Percentiles rank a stretch among this genome's conserved stretches.
phyloP scores from a whole-genome alignment of 1,140 invertebrate genomes.

The Platorchestia sp. region DNA sequence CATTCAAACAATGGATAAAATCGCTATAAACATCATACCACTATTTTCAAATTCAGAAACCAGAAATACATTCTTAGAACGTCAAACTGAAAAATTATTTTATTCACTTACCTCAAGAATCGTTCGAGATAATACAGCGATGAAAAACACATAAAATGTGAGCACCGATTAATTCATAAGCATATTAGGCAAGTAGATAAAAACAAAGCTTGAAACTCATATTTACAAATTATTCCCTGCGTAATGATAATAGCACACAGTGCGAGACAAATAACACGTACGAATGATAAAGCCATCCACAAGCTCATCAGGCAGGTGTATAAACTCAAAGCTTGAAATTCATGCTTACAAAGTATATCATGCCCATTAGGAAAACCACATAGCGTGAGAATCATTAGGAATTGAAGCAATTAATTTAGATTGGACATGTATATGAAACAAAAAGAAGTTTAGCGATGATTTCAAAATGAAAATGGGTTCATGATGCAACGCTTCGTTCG shows the following conservation, averaged over 20 bases:
- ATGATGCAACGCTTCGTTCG: too few species aligned
- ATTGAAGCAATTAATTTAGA: neutral
- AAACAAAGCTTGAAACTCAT: neutral
- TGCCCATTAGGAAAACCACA: neutral
- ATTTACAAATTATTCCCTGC: neutral
- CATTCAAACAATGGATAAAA: neutral
- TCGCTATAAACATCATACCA: neutral
- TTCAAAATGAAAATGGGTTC: too few species aligned
- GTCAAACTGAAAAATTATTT: too few species aligned
- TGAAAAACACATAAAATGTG: neutral
- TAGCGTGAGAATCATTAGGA: neutral
- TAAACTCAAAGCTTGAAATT: neutral
- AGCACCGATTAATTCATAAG: neutral
- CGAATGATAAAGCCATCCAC: too few species aligned
- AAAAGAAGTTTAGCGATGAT: too few species aligned
- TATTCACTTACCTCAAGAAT: neutral
- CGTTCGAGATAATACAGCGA: neutral
- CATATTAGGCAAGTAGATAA: neutral
- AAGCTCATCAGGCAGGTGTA: too few species aligned
- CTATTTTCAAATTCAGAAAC: too few species aligned
- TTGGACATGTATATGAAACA: too few species aligned
- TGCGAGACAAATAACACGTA: too few species aligned
- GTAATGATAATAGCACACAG: too few species aligned
- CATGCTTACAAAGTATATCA: neutral
- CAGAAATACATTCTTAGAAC: too few species aligned